phyloP scores from a whole-genome alignment of 2,113 vertebrate genomes.

The Lethenteron reissneri region DNA sequence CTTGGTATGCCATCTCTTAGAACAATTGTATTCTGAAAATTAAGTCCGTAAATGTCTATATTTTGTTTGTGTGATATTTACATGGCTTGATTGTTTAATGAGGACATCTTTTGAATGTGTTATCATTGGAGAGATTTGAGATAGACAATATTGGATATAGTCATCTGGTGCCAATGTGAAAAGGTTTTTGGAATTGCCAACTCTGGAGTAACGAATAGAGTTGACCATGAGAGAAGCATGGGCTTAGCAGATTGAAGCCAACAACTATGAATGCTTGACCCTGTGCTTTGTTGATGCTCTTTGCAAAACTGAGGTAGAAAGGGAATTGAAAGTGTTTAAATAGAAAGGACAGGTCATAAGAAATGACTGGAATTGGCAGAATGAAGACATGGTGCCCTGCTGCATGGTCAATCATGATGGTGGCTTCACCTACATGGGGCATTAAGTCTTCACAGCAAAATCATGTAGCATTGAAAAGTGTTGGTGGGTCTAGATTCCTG shows the following conservation, averaged over 20 bases:
- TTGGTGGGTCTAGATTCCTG: slow-evolving; percentile 1
- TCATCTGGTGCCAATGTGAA: not conserved
- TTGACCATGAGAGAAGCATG: not conserved
- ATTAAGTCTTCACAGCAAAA: not conserved
- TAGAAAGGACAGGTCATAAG: not conserved
- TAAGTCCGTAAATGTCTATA: no score
- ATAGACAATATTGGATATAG: not conserved
- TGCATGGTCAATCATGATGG: slow-evolving; percentile 1
- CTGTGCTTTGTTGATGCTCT: slow-evolving; percentile 2
- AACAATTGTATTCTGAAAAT: no score
- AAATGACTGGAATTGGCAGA: not conserved
- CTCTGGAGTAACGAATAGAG: not conserved
- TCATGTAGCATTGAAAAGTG: not conserved
- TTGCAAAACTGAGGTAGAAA: not conserved
- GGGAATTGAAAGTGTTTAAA: not conserved
- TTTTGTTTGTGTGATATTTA: no score
- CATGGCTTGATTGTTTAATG: no score
- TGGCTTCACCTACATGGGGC: not conserved
- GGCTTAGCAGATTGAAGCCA: not conserved
- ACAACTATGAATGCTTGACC: not conserved
- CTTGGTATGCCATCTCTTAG: no score
- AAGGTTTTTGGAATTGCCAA: not conserved
- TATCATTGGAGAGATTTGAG: no score
- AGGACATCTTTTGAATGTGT: no score
- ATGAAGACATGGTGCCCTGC: not conserved